Percentiles rank a stretch among this genome's conserved stretches.
Conservation (phyloP, 2,113 vertebrate species). For the Propithecus coquereli region DNA sequence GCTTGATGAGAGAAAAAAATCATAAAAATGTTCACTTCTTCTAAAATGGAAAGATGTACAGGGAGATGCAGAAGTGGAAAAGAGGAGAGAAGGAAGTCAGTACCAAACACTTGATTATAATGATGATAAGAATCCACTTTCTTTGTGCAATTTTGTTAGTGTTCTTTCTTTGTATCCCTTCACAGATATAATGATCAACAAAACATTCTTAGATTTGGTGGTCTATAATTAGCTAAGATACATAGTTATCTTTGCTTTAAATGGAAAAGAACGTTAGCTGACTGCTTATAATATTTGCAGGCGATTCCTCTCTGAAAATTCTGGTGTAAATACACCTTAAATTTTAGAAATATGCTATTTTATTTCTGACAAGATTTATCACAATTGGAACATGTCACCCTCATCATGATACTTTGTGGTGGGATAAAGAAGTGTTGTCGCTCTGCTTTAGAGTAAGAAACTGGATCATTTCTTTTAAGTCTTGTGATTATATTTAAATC, state of each 20-base stretch:
- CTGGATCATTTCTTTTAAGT: slow-evolving; percentile 46
- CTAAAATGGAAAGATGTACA: not conserved
- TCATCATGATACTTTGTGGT: not conserved
- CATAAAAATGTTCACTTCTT: slow-evolving; percentile 26
- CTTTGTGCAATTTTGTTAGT: not conserved
- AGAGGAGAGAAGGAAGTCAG: not conserved
- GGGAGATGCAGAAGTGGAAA: not conserved
- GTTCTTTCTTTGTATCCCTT: slow-evolving; percentile 17
- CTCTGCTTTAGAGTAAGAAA: slow-evolving; percentile 48
- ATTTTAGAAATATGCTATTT: slow-evolving; percentile 46
- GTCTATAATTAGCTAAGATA: slow-evolving; percentile 8
- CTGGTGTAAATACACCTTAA: slow-evolving; percentile 23
- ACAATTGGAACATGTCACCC: not conserved
- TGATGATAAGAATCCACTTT: not conserved
- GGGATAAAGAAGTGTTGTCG: slow-evolving; percentile 36
- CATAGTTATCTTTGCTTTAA: slow-evolving; percentile 27
- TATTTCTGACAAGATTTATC: slow-evolving; percentile 40
- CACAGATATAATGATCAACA: not conserved
- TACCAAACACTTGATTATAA: slow-evolving; percentile 19
- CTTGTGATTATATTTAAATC: slow-evolving; percentile 46
- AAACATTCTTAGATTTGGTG: not conserved
- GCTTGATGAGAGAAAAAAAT: slow-evolving; percentile 48
- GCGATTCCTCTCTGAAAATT: not conserved
- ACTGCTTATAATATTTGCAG: slow-evolving; percentile 16
- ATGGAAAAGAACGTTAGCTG: not conserved